Evolutionary conservation across 2,888 invertebrate species (phyloP).

Genomic region (Gerris lacustris): DNA sequence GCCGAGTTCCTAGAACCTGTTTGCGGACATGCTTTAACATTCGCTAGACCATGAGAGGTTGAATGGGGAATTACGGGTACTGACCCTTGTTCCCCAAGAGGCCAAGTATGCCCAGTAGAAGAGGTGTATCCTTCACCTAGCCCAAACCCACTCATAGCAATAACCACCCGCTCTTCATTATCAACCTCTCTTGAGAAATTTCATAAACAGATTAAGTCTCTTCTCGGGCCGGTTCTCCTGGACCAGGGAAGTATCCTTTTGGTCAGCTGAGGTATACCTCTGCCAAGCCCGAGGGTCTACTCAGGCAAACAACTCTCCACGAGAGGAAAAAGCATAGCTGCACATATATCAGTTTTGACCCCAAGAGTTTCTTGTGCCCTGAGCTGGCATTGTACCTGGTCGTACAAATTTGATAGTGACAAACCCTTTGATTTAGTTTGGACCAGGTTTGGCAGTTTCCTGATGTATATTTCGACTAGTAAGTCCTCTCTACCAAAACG

Average conservation of each 20-base stretch:
- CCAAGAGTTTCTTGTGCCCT: neutral
- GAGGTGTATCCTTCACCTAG: neutral
- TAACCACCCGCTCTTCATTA: conserved; percentile 9
- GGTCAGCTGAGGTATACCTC: neutral
- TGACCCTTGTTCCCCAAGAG: neutral
- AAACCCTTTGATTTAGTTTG: neutral
- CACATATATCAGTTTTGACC: neutral
- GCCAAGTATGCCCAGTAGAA: neutral
- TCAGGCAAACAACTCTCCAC: neutral
- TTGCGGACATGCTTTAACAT: neutral
- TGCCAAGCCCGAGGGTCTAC: neutral
- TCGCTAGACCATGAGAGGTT: neutral
- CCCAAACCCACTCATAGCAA: conserved; percentile 9
- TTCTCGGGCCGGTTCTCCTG: neutral
- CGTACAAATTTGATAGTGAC: neutral
- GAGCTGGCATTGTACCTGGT: neutral
- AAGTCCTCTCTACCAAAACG: neutral
- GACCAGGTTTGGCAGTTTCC: neutral
- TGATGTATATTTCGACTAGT: neutral
- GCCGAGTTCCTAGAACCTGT: neutral
- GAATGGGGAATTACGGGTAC: neutral
- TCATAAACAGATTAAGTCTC: neutral
- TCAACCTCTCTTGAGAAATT: conserved; percentile 16
- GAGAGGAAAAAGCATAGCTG: neutral
- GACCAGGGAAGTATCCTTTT: neutral